Percentiles rank a stretch among this genome's conserved stretches.
Evolutionary conservation across 2,888 invertebrate species (phyloP).

Genomic region (Stegophylla sp.): DNA sequence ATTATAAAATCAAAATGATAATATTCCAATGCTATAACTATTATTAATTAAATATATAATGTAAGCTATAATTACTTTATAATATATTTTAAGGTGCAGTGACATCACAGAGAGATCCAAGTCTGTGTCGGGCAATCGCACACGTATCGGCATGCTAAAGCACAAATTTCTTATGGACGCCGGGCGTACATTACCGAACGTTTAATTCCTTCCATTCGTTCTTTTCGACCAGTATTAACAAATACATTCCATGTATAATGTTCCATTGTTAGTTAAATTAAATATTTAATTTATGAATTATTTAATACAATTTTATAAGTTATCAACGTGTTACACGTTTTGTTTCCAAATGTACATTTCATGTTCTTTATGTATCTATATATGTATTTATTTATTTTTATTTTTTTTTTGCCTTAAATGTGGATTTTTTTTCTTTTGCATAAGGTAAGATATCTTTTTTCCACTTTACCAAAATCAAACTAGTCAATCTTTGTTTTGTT

Average conservation of each 20-base stretch:
- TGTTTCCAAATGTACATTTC: constrained; percentile 32
- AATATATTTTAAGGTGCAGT: constrained; percentile 41
- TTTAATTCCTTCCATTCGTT: constrained; percentile 26
- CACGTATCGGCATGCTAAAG: constrained; percentile 56
- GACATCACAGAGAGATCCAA: constrained; percentile 52
- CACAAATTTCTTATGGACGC: constrained; percentile 57
- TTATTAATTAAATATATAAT: too few relatives aligned
- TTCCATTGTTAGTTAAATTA: constrained; percentile 47
- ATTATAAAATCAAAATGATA: too few relatives aligned
- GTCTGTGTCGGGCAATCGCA: constrained; percentile 52
- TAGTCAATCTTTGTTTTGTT: constrained; percentile 58
- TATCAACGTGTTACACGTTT: constrained; percentile 9
- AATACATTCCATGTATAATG: constrained; percentile 51
- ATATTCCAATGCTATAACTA: too few relatives aligned
- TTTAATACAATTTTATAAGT: constrained; percentile 28
- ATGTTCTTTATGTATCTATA: constrained; percentile 20
- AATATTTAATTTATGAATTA: constrained; percentile 32
- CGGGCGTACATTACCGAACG: constrained; percentile 41
- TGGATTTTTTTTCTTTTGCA: constrained; percentile 38
- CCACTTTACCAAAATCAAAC: constrained; percentile 55
- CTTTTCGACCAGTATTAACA: constrained; percentile 49
- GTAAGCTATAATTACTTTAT: not conserved
- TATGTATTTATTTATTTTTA: constrained; percentile 32
- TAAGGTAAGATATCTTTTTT: constrained; percentile 41
- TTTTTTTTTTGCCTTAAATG: constrained; percentile 30